Base-by-base conservation (phyloP, 2,113 vertebrate genomes). In the Phainopepla nitens region DNA sequence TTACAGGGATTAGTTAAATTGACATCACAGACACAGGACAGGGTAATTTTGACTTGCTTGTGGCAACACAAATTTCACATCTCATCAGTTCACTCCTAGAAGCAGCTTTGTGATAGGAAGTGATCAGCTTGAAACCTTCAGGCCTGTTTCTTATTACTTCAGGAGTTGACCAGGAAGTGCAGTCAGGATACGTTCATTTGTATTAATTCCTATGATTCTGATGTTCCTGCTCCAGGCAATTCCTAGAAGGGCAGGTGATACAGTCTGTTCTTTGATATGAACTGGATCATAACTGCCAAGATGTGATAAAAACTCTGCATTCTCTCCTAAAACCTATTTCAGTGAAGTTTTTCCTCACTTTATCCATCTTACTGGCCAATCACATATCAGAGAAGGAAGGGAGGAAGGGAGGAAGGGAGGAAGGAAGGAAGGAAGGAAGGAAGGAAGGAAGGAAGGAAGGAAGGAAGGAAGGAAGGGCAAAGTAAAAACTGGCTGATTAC, bases 21-120 rank as follows among this genome's bases (percentile, higher is more conserved):
- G 79, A 47, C 36, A 80, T 50, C 82, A 62, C 50, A 94, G 72
- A 82, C 11, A 86, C 16, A 14, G 20, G 73, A 75, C 45, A 64
- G 54, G 25, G 85, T 75, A 82, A 87, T 92, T 96, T 78, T 93
- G n/a, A 85, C 31, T 92, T 90, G 90, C 82, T 71, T 36, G 45
- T 54, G 20, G 82, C 65, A 80, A 73, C n/a, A 85, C 29, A 75
- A 73, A 72, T 90, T 77, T 87, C 77, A 82, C 35, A 58, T 89
- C 31, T 93, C 66, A 83, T 75, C 60, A 95, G 45, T 45, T 82
- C 81, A 76, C 42, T 82, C 60, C 22, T n/a, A 39, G 44, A 66
- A 65, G 21, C 16, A 95, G 42, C 49, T 82, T 41, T 80, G 23
- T 47, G 16, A 44, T 65, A 35, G 20, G 35, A 82, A 93, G 21